Percentiles rank a stretch among this genome's conserved stretches.
These are phyloP conservation scores for Dromius quadrimaculatus DNA, from an alignment of 2,888 invertebrate genomes.

Conservation along the genomic window DNA sequence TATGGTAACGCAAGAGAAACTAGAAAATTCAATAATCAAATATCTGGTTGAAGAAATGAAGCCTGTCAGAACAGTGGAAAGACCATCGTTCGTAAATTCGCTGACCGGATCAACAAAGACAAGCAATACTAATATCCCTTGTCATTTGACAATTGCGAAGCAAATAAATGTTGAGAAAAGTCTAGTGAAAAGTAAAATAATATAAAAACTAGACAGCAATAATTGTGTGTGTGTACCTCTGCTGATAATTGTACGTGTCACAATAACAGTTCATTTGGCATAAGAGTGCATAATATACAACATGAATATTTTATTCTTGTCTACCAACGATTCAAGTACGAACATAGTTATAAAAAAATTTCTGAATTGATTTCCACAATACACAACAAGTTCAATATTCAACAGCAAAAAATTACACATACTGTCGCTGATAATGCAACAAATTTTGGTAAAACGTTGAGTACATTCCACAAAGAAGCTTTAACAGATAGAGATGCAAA, in stretches of 20 bases:
- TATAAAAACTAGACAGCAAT: no score
- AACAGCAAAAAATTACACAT: background rate
- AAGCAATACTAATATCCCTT: no score
- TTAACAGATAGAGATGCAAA: background rate
- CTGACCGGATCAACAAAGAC: no score
- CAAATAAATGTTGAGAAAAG: no score
- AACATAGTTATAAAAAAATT: background rate
- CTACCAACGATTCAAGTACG: background rate
- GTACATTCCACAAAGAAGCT: background rate
- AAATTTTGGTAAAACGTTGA: background rate
- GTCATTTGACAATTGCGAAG: no score
- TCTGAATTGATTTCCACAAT: background rate
- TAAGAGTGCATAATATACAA: background rate
- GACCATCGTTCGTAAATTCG: no score
- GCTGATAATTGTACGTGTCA: background rate
- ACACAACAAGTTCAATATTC: background rate
- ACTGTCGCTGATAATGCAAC: background rate
- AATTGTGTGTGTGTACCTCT: background rate
- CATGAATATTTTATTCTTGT: background rate
- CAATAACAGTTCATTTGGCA: background rate
- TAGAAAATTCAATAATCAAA: no score
- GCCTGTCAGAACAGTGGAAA: no score
- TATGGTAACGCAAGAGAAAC: no score
- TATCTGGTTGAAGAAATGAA: no score
- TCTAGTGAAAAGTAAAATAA: no score